Percentiles rank a stretch among this genome's conserved stretches.
Evolutionary conservation across 2,113 vertebrate species (phyloP).

Genomic region (Myocastor coypus): DNA sequence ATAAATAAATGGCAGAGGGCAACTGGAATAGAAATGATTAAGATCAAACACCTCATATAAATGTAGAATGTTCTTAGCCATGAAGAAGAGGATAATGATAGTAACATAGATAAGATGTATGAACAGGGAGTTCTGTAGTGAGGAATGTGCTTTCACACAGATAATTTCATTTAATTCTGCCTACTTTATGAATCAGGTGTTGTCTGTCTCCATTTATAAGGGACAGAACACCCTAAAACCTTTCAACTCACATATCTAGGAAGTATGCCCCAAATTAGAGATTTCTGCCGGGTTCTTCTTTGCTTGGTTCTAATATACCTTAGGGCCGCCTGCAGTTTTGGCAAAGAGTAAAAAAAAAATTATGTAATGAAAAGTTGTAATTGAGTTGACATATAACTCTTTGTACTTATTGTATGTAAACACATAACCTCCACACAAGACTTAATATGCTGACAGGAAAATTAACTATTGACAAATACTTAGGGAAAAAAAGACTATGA

Average conservation of each 20-base stretch:
- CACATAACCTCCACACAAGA: not conserved
- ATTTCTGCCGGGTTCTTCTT: not conserved
- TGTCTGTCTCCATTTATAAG: constrained; percentile 29
- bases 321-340: not conserved
- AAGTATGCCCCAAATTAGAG: constrained; percentile 11
- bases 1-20: not conserved
- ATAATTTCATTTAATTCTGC: not conserved
- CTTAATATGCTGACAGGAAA: not conserved
- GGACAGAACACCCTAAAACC: not conserved
- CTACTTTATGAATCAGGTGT: not conserved
- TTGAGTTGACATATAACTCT: not conserved
- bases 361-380: not conserved
- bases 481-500: not conserved
- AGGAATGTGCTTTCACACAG: not conserved
- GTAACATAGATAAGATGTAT: not conserved
- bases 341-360: constrained; percentile 33
- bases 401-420: constrained; percentile 11
- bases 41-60: not conserved
- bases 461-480: constrained; percentile 17
- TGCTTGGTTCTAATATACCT: not conserved
- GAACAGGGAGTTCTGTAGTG: not conserved
- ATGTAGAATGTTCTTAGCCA: constrained; percentile 22
- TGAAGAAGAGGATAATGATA: constrained; percentile 2
- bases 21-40: not conserved
- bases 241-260: not conserved